These are phyloP conservation scores for Parus major DNA, from an alignment of 2,113 vertebrate species.

Conservation along the genomic window DNA sequence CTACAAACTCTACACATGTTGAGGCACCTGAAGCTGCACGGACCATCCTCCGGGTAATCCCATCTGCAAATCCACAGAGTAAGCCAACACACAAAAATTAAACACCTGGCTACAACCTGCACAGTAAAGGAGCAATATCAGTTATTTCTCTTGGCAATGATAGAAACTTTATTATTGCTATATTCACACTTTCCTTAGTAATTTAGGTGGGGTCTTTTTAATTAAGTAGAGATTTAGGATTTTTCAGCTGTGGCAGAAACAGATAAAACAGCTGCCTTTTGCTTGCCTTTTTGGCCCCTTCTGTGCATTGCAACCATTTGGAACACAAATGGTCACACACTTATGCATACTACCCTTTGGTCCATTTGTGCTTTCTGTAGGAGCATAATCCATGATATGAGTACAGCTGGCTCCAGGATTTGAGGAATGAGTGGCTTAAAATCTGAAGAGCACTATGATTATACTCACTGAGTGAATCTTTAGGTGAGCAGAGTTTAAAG, in stretches of 20 bases:
- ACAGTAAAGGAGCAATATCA: background rate
- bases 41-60: constrained; percentile 86
- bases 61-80: constrained; percentile 70
- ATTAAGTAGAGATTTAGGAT: background rate
- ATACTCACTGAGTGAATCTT: background rate
- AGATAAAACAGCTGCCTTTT: background rate
- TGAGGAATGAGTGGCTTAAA: background rate
- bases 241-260: background rate
- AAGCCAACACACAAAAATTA: background rate
- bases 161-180: background rate
- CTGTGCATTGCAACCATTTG: background rate
- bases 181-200: background rate
- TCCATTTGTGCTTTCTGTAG: background rate
- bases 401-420: background rate
- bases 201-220: background rate
- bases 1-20: constrained; percentile 80
- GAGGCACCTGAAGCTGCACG: constrained; percentile 75
- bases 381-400: background rate
- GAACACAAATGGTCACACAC: background rate
- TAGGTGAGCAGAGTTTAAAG: background rate
- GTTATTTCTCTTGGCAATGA: background rate
- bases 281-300: background rate
- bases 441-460: background rate
- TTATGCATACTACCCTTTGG: background rate
- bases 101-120: background rate